Evolutionary conservation across 2,113 vertebrate genomes (phyloP).

Genomic region (Ophiodon elongatus): DNA sequence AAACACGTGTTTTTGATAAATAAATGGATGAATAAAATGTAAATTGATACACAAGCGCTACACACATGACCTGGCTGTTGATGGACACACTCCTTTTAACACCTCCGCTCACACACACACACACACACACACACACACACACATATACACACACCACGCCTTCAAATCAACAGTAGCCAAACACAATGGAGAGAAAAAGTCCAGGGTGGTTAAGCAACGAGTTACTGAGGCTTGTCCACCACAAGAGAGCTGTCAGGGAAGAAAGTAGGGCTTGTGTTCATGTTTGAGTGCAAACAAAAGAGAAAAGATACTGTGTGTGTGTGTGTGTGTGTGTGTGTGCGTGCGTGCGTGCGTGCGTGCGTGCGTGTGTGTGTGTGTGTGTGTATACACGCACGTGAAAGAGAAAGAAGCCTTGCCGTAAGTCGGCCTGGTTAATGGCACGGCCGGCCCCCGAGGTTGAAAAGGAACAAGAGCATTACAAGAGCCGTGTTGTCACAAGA

Average conservation of each 20-base stretch:
- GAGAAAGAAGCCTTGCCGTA: slow-evolving; percentile 57
- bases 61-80: slow-evolving; percentile 27
- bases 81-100: slow-evolving; percentile 40
- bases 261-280: slow-evolving; percentile 74
- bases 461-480: slow-evolving; percentile 64
- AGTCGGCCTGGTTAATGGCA: slow-evolving; percentile 67
- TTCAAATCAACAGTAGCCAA: slow-evolving; percentile 74
- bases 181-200: slow-evolving; percentile 70
- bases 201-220: slow-evolving; percentile 73
- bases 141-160: slow-evolving; percentile 36
- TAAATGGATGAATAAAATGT: slow-evolving; percentile 26
- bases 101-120: slow-evolving; percentile 37
- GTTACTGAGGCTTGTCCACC: slow-evolving; percentile 75
- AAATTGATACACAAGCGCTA: slow-evolving; percentile 12
- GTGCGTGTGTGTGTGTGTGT: slow-evolving; percentile 45
- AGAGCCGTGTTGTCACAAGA: slow-evolving; percentile 59
- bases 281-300: slow-evolving; percentile 78
- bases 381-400: not conserved
- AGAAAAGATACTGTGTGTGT: slow-evolving; percentile 40
- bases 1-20: slow-evolving; percentile 50
- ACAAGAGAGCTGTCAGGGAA: slow-evolving; percentile 77
- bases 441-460: slow-evolving; percentile 53
- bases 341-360: slow-evolving; percentile 4
- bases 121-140: slow-evolving; percentile 29
- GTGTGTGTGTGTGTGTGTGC: slow-evolving; percentile 30